phyloP scores from a whole-genome alignment of 2,888 invertebrate species.

The Baronia brevicornis region DNA sequence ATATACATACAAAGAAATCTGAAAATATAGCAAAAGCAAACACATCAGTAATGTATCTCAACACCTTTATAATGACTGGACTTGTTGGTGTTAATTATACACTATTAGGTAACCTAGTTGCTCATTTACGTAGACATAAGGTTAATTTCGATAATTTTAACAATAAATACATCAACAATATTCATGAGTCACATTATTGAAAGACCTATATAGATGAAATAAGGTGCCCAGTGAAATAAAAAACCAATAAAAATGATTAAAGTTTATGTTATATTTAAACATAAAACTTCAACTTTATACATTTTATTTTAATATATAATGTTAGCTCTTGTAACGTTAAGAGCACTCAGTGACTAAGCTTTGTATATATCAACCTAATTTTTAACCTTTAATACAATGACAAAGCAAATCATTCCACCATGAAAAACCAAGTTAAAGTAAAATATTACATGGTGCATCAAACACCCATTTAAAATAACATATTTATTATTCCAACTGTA shows the following conservation, averaged over 20 bases:
- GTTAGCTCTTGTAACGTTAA: constrained; percentile 50
- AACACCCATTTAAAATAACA: constrained; percentile 45
- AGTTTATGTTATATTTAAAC: constrained; percentile 56
- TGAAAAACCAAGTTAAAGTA: constrained; percentile 58
- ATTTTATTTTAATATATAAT: constrained; percentile 67
- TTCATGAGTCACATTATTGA: too few species aligned
- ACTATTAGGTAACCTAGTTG: too few species aligned
- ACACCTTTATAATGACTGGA: too few species aligned
- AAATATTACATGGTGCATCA: constrained; percentile 44
- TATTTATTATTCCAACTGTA: constrained; percentile 35
- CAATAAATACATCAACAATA: too few species aligned
- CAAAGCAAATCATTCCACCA: constrained; percentile 52
- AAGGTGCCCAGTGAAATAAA: too few species aligned
- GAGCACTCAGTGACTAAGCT: constrained; percentile 64
- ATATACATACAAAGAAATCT: too few species aligned
- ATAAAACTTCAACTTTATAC: constrained; percentile 56
- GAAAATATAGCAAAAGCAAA: too few species aligned
- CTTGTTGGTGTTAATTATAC: too few species aligned
- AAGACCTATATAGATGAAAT: constrained; percentile 7
- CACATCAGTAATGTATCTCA: too few species aligned
- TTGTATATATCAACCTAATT: constrained; percentile 44
- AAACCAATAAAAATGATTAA: constrained; percentile 43
- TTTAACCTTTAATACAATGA: constrained; percentile 34
- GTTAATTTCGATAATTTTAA: too few species aligned
- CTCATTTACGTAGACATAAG: too few species aligned